Conservation (phyloP, 2,113 vertebrate genomes). For the Excalfactoria chinensis region DNA sequence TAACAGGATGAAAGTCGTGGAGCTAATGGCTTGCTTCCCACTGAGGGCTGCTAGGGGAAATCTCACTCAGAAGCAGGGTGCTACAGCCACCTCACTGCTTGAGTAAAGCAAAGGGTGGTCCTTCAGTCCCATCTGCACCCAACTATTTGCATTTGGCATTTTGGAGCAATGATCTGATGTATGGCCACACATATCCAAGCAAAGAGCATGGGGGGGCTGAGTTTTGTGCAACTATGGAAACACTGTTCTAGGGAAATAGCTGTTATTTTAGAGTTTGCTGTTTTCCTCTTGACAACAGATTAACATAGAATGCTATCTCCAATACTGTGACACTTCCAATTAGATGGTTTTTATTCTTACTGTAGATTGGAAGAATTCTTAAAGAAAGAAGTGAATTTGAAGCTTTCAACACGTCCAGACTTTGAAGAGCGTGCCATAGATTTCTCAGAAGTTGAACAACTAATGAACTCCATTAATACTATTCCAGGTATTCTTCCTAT, state of each 20-base stretch:
- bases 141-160: background rate
- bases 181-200: fast-evolving
- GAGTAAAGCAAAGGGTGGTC: fast-evolving
- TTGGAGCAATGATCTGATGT: background rate
- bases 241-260: background rate
- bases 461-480: constrained; percentile 90
- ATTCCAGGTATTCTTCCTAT: constrained; percentile 82
- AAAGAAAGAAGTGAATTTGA: constrained; percentile 82
- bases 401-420: constrained; percentile 80
- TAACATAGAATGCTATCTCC: background rate
- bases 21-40: background rate
- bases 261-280: background rate
- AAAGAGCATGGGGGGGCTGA: background rate
- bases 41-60: background rate
- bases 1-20: background rate
- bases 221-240: background rate
- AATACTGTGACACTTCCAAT: background rate
- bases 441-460: constrained; percentile 88
- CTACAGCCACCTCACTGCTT: fast-evolving
- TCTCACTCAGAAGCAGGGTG: background rate
- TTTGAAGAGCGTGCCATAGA: constrained; percentile 84
- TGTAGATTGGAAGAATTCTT: constrained; percentile 87
- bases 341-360: background rate
- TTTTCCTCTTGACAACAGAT: background rate
- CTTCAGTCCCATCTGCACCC: background rate